A percentile compares a stretch with the other conserved stretches of the same genome.
phyloP scores from a whole-genome alignment of 2,888 invertebrate genomes.

The Zaprionus obscuricornis region DNA sequence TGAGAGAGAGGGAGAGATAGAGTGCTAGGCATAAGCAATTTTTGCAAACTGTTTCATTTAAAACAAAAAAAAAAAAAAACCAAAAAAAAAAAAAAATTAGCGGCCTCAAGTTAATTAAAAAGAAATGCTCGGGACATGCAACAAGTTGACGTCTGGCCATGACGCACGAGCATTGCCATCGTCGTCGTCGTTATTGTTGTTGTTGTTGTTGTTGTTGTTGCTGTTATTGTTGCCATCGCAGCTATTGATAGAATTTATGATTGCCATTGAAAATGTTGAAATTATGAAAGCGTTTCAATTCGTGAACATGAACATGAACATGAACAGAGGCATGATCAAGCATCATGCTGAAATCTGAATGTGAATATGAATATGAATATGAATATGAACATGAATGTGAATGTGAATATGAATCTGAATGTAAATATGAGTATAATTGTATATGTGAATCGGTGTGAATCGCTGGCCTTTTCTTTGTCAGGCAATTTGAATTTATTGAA shows the following conservation, averaged over 20 bases:
- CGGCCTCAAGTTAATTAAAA: slow-evolving; percentile 60
- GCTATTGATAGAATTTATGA: slow-evolving; percentile 70
- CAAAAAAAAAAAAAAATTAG: too few species aligned
- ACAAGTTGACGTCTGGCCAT: slow-evolving; percentile 73
- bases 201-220: too few species aligned
- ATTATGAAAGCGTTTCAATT: slow-evolving; percentile 41
- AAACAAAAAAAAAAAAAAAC: too few species aligned
- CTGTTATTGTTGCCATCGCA: too few species aligned
- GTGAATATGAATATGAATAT: too few species aligned
- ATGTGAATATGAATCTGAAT: slow-evolving; percentile 11
- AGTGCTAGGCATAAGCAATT: neutral
- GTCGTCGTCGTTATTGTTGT: too few species aligned
- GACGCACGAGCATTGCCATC: slow-evolving; percentile 55
- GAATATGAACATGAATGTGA: neutral
- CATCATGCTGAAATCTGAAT: too few species aligned
- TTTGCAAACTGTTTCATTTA: slow-evolving; percentile 35
- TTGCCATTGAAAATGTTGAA: slow-evolving; percentile 59
- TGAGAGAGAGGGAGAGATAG: neutral
- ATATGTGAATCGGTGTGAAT: too few species aligned
- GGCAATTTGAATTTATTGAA: slow-evolving; percentile 65
- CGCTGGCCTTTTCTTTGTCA: slow-evolving; percentile 51
- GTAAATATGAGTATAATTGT: slow-evolving; percentile 40
- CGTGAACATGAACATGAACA: too few species aligned
- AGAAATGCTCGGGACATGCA: slow-evolving; percentile 63
- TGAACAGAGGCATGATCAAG: too few species aligned